phyloP scores from a whole-genome alignment of 2,113 vertebrate genomes.

The Sinocyclocheilus rhinocerous region DNA sequence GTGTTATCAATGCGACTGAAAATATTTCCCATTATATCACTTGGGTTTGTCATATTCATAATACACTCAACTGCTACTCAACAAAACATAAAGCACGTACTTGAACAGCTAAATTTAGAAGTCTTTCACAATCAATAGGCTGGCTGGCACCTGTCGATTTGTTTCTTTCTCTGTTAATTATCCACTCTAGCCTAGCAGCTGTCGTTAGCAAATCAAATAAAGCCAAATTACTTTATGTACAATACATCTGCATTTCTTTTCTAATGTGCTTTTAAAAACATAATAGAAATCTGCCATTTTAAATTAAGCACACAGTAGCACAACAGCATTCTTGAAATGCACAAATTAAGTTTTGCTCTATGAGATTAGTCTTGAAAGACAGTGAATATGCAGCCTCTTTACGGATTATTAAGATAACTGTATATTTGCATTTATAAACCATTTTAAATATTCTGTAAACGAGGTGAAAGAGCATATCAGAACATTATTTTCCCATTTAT shows the following conservation, averaged over 20 bases:
- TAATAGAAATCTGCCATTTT: background rate
- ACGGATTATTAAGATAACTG: background rate
- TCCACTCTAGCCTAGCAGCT: constrained; percentile 77
- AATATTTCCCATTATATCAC: background rate
- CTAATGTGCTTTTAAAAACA: constrained; percentile 11
- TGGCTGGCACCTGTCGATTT: constrained; percentile 77
- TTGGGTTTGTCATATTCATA: background rate
- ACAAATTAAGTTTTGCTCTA: background rate
- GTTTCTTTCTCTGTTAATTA: constrained; percentile 78
- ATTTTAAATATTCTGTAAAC: background rate
- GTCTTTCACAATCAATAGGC: constrained; percentile 72
- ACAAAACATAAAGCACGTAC: constrained; percentile 72
- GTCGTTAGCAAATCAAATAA: constrained; percentile 69
- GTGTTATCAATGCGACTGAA: background rate
- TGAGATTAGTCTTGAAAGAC: background rate
- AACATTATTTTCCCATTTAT: background rate
- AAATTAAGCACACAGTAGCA: background rate
- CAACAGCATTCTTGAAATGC: background rate
- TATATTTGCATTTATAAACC: background rate
- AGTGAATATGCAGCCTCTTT: background rate
- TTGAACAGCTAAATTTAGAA: constrained; percentile 75
- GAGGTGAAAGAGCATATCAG: background rate
- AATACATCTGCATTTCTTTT: background rate
- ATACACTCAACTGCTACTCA: background rate
- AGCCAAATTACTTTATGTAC: constrained; percentile 31